These are phyloP conservation scores for Allolobophora icterica DNA, from an alignment of 2,888 invertebrate species.

Conservation along the genomic window DNA sequence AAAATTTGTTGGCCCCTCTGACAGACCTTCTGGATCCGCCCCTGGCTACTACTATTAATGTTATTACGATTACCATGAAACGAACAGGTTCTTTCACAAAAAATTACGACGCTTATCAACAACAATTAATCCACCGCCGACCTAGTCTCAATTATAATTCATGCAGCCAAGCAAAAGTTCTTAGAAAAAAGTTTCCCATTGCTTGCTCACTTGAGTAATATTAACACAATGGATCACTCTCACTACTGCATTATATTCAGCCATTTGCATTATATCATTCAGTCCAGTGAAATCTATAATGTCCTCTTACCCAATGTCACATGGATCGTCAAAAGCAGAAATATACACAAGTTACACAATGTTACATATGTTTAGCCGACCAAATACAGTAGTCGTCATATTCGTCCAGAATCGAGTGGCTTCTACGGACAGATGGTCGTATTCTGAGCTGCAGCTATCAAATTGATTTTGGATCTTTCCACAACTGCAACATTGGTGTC, in stretches of 20 bases:
- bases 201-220: not conserved
- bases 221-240: not conserved
- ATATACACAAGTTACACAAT: slow-evolving; percentile 1
- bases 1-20: no score
- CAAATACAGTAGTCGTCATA: not conserved
- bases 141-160: not conserved
- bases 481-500: not conserved
- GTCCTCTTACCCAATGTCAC: not conserved
- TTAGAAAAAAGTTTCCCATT: not conserved
- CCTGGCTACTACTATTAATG: no score
- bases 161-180: not conserved
- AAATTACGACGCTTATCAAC: no score
- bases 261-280: not conserved
- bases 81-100: no score
- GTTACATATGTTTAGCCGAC: not conserved
- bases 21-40: no score
- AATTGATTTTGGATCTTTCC: not conserved
- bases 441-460: not conserved
- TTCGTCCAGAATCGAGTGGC: not conserved
- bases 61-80: no score
- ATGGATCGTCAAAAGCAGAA: not conserved
- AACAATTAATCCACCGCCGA: no score
- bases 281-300: not conserved
- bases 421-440: slow-evolving; percentile 1
- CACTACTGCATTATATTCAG: no score